Percentiles rank a stretch among this genome's conserved stretches.
Conservation (phyloP, 2,113 vertebrate genomes). For the Mormoops blainvillei region DNA sequence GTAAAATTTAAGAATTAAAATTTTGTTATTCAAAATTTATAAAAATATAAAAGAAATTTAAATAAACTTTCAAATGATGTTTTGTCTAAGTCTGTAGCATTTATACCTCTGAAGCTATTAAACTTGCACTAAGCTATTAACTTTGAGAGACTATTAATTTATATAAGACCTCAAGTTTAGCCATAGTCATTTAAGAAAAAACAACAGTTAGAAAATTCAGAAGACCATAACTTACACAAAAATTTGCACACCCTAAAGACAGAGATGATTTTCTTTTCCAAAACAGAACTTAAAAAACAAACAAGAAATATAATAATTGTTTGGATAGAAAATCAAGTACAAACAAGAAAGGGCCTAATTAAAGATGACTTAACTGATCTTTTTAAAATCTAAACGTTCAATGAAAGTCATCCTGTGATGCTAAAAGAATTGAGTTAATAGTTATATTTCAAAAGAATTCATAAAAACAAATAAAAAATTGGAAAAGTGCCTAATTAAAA, state of each 20-base stretch:
- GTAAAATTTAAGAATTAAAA: conserved; percentile 10
- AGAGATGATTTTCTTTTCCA: neutral
- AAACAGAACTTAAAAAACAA: neutral
- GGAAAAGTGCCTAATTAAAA: neutral
- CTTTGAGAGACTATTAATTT: neutral
- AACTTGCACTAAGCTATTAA: neutral
- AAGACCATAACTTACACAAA: neutral
- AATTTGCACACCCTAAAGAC: neutral
- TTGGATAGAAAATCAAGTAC: neutral
- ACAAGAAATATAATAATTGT: neutral
- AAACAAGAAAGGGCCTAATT: neutral
- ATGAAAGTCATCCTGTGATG: neutral
- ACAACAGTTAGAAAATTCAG: neutral
- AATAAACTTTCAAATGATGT: neutral
- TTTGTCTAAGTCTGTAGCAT: neutral
- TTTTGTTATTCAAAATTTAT: neutral
- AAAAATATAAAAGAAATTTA: conserved; percentile 24
- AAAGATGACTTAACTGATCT: neutral
- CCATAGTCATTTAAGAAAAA: neutral
- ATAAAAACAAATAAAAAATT: neutral
- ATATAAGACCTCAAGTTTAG: neutral
- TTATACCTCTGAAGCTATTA: neutral
- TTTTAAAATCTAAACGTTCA: conserved; percentile 14
- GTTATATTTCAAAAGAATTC: neutral
- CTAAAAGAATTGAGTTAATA: neutral